These are phyloP conservation scores for Prosapia bicincta DNA, from an alignment of 2,888 invertebrate species.

Conservation along the genomic window DNA sequence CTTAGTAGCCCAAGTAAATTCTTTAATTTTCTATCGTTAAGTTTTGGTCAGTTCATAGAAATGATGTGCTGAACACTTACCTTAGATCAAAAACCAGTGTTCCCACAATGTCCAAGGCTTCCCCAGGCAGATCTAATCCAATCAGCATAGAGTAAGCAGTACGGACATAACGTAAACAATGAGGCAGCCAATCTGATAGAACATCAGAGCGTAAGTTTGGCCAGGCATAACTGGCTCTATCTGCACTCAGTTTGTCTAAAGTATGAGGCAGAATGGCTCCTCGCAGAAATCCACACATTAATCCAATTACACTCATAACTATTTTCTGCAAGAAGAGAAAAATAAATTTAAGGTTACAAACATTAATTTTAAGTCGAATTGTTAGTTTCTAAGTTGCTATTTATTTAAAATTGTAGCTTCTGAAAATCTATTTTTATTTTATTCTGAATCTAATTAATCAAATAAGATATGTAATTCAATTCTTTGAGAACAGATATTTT, in stretches of 20 bases:
- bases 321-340: conserved; percentile 61
- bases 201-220: conserved; percentile 39
- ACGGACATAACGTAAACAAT: conserved; percentile 75
- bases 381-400: too few relatives aligned
- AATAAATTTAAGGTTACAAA: too few relatives aligned
- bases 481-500: too few relatives aligned
- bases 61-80: too few relatives aligned
- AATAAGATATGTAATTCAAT: too few relatives aligned
- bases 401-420: too few relatives aligned
- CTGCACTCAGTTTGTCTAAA: conserved; percentile 46
- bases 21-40: too few relatives aligned
- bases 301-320: conserved; percentile 71
- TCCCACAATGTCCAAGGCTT: conserved; percentile 81
- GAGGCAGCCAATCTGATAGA: conserved; percentile 62
- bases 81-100: conserved; percentile 83
- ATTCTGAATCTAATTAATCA: too few relatives aligned
- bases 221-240: conserved; percentile 44
- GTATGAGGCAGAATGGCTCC: conserved; percentile 67
- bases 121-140: conserved; percentile 81
- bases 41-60: too few relatives aligned
- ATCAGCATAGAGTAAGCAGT: conserved; percentile 78
- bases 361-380: too few relatives aligned
- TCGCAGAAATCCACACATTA: conserved; percentile 70
- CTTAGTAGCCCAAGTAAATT: too few relatives aligned
- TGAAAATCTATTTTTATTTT: too few relatives aligned